phyloP scores from a whole-genome alignment of 2,797 vertebrate genomes.

The Morus bassanus region DNA sequence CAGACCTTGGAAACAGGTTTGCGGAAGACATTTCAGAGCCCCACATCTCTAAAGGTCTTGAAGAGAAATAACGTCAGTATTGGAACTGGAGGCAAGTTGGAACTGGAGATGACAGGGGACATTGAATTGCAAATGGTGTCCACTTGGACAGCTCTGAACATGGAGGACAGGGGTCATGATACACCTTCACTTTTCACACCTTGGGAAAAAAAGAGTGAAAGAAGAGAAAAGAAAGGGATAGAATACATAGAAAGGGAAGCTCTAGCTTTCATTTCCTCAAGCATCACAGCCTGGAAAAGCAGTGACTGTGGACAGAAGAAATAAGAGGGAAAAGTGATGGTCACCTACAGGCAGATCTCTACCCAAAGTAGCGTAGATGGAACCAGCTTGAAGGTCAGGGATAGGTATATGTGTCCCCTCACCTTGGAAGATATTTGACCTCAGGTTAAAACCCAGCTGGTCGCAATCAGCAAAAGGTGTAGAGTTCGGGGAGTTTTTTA shows the following conservation, averaged over 20 bases:
- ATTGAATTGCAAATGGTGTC: background rate
- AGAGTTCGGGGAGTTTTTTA: background rate
- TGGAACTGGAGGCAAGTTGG: background rate
- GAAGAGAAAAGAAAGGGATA: background rate
- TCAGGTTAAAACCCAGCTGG: constrained; percentile 69
- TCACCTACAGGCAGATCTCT: background rate
- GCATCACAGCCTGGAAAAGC: background rate
- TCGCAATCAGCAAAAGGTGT: constrained; percentile 63
- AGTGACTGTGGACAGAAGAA: background rate
- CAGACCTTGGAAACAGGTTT: background rate
- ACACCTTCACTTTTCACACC: background rate
- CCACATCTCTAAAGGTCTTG: background rate
- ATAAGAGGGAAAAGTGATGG: background rate
- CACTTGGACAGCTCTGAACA: background rate
- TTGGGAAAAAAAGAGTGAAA: background rate
- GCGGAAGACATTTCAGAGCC: background rate
- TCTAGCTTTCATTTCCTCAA: background rate
- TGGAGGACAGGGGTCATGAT: background rate
- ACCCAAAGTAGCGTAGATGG: background rate
- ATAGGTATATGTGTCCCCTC: background rate
- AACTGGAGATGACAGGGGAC: background rate
- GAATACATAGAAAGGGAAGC: background rate
- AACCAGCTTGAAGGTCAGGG: background rate
- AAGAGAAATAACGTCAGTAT: background rate
- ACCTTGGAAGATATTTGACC: constrained; percentile 78